Evolutionary conservation across 2,888 invertebrate genomes (phyloP).

Genomic region (Cosmia pyralina): DNA sequence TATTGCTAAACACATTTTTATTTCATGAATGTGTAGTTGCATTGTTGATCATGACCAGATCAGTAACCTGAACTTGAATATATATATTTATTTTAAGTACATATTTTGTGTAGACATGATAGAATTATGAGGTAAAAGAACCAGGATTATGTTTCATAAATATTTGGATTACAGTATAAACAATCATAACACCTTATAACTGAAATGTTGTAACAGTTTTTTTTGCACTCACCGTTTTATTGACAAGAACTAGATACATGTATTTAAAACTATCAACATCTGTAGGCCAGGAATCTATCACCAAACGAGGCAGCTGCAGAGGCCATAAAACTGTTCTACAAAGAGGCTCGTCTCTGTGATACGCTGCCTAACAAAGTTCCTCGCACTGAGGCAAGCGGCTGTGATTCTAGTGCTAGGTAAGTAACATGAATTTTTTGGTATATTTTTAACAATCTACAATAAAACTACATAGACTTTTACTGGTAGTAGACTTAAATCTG

Average conservation of each 20-base stretch:
- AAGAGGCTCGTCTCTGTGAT: constrained; percentile 96
- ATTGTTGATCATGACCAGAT: too few relatives aligned
- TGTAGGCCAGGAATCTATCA: constrained; percentile 92
- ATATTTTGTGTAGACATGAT: too few relatives aligned
- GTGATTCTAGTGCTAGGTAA: constrained; percentile 84
- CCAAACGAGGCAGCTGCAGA: constrained; percentile 97
- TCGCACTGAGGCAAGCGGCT: constrained; percentile 88
- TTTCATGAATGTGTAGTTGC: too few relatives aligned
- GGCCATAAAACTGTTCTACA: constrained; percentile 96
- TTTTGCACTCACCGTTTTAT: neutral
- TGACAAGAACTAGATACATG: neutral
- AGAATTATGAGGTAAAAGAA: too few relatives aligned
- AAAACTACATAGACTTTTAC: neutral
- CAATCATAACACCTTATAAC: neutral
- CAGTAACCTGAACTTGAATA: too few relatives aligned
- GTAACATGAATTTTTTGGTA: neutral
- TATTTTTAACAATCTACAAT: neutral
- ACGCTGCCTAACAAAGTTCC: constrained; percentile 93
- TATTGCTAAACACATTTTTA: neutral
- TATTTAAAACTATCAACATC: neutral
- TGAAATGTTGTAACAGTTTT: neutral
- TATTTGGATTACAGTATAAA: too few relatives aligned
- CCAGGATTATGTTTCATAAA: too few relatives aligned
- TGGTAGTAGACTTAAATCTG: too few relatives aligned
- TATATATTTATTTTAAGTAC: too few relatives aligned